Conservation (phyloP, 2,797 vertebrate species). For the Hippoglossus hippoglossus region DNA sequence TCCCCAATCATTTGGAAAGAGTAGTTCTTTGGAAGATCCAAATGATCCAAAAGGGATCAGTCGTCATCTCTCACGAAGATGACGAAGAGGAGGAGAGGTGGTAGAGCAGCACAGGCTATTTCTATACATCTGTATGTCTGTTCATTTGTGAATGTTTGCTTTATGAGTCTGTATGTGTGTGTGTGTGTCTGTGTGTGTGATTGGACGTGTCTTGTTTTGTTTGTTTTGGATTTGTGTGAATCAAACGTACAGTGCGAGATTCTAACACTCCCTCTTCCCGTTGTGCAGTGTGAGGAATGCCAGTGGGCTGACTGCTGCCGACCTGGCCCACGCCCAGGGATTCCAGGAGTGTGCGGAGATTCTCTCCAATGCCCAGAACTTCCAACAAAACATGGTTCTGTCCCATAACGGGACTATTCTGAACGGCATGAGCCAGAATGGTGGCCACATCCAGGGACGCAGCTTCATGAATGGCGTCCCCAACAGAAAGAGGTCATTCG, state of each 20-base stretch:
- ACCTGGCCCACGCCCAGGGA: conserved; percentile 98
- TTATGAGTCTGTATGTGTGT: conserved; percentile 39
- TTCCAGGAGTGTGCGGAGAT: conserved; percentile 96
- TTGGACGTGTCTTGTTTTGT: conserved; percentile 57
- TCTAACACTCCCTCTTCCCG: conserved; percentile 89
- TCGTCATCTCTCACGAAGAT: conserved; percentile 78
- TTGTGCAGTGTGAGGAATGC: conserved; percentile 98
- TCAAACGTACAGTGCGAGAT: conserved; percentile 48
- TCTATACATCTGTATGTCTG: conserved; percentile 69
- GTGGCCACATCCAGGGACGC: conserved; percentile 84
- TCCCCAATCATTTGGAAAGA: conserved; percentile 52
- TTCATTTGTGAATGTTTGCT: conserved; percentile 50
- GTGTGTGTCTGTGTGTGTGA: conserved; percentile 20
- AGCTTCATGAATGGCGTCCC: conserved; percentile 84
- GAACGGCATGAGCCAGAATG: conserved; percentile 86
- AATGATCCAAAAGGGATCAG: conserved; percentile 80
- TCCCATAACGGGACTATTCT: conserved; percentile 87
- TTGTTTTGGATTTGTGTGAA: conserved; percentile 55
- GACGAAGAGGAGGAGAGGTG: conserved; percentile 73
- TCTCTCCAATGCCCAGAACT: conserved; percentile 97
- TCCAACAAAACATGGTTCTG: conserved; percentile 89
- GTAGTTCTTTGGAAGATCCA: conserved; percentile 57
- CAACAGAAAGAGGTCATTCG: conserved; percentile 95
- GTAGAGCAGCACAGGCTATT: conserved; percentile 73
- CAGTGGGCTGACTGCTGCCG: conserved; percentile 98